Percentiles rank a stretch among this genome's conserved stretches.
Conservation (phyloP, 2,113 vertebrate genomes). For the Perognathus longimembris region DNA sequence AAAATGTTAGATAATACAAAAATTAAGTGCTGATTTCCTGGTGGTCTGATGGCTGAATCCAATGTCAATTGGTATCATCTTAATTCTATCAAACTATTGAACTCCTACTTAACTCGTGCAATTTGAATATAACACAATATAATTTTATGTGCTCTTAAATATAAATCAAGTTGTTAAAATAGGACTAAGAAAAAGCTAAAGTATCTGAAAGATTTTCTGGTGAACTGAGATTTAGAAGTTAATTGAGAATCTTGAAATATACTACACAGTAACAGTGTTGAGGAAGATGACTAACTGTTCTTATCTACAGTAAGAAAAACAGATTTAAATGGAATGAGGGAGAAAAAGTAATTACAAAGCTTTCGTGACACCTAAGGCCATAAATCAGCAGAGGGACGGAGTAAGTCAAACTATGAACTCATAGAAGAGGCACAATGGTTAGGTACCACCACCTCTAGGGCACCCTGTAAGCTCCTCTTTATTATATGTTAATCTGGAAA, state of each 20-base stretch:
- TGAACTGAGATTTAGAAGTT: constrained; percentile 48
- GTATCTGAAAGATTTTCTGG: constrained; percentile 36
- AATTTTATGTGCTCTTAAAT: constrained; percentile 66
- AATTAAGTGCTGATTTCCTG: constrained; percentile 58
- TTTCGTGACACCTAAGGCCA: constrained; percentile 11
- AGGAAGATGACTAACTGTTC: background rate
- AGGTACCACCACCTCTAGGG: background rate
- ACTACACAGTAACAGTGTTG: background rate
- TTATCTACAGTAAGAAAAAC: constrained; percentile 33
- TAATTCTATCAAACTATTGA: constrained; percentile 48
- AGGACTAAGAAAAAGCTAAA: constrained; percentile 38
- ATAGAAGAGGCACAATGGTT: background rate
- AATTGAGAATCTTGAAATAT: constrained; percentile 16
- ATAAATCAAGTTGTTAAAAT: constrained; percentile 66
- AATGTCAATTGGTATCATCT: constrained; percentile 59
- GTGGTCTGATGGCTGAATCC: constrained; percentile 59
- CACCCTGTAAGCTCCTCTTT: background rate
- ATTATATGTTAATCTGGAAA: background rate
- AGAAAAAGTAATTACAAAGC: background rate
- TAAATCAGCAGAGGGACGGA: background rate
- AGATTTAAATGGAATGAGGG: constrained; percentile 15
- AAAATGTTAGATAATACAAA: constrained; percentile 60
- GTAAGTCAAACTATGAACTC: background rate
- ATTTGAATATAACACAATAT: constrained; percentile 55
- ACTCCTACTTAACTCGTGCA: constrained; percentile 55